Conservation (phyloP, 2,888 invertebrate species). For the Smittia aterrima region DNA sequence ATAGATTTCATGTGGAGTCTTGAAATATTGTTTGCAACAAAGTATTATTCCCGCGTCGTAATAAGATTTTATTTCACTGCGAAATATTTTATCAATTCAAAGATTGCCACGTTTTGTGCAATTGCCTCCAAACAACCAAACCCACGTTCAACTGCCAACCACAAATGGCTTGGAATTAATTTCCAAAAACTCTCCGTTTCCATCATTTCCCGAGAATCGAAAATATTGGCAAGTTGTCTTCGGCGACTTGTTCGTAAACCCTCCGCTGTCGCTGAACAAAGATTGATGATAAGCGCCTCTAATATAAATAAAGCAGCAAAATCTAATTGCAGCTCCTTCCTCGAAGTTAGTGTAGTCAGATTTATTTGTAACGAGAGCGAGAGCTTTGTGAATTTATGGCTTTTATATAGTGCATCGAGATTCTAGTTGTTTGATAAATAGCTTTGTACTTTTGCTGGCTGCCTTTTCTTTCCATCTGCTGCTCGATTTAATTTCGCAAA, state of each 20-base stretch:
- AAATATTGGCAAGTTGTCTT: constrained; percentile 8
- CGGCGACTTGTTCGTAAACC: neutral
- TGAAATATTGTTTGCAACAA: too few species aligned
- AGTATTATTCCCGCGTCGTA: too few species aligned
- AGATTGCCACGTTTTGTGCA: neutral
- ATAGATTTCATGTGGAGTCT: too few species aligned
- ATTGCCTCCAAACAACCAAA: too few species aligned
- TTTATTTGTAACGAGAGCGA: neutral
- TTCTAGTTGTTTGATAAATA: neutral
- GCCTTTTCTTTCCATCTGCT: neutral
- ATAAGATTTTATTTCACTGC: too few species aligned
- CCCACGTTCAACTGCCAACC: too few species aligned
- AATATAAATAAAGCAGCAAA: constrained; percentile 12
- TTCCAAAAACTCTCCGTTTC: too few species aligned
- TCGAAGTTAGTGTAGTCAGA: constrained; percentile 1
- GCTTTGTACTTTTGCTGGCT: neutral
- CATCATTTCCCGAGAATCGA: too few species aligned
- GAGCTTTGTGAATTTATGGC: neutral
- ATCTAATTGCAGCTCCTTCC: constrained; percentile 20
- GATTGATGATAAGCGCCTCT: constrained; percentile 23
- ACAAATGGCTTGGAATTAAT: too few species aligned
- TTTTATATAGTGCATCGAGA: neutral
- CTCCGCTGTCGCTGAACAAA: neutral
- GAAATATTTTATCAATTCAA: too few species aligned
- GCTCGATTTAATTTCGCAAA: neutral